Evolutionary conservation across 2,113 vertebrate species (phyloP), one percentile per base, ranked within the genome.

Genomic region (Scomber scombrus): DNA sequence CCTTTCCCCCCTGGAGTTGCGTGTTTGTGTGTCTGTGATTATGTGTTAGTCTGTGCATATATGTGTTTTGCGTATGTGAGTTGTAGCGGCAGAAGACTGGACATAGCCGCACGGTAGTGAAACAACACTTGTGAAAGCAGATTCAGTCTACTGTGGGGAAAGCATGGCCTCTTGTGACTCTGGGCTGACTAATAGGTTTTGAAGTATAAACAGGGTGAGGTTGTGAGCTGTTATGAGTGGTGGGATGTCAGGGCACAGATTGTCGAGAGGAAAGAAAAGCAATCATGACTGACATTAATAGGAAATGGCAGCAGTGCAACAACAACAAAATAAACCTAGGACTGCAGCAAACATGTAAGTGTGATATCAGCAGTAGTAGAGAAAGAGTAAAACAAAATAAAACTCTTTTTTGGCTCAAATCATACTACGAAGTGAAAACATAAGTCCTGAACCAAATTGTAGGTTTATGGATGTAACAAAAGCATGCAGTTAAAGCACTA

Each of bases 131-230:
- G 72, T 65, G 77, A 52, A 74, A 74, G 57, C 74, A 88, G 82
- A 69, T 85, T 72, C 40, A 49, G 61, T 64, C 57, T 57, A 50
- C 62, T 71, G 82, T 62, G 29, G 64, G 46, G 58, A 86, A 78
- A 78, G 84, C 71, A 9, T 49, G 58, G 86, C 72, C 85, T 82
- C 65, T 72, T 69, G 75, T 78, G 88, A 87, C 80, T 78, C 70
- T 3, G 70, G 77, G 67, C 69, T 66, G 73, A 66, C 78, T 88
- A 92, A 90, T 88, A 88, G 90, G 85, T 86, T 93, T 86, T 83
- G 85, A 88, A 84, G 82, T 76, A 80, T 77, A 75, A 75, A 86
- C 84, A 65, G 70, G 69, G 64, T 65, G 16, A 75, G 79, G 79
- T 81, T 89, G 69, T 62, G 84, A 77, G 82, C 72, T 26, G 57